Evolutionary conservation across 2,888 invertebrate genomes (phyloP).

Genomic region (Balanococcus diminutus): DNA sequence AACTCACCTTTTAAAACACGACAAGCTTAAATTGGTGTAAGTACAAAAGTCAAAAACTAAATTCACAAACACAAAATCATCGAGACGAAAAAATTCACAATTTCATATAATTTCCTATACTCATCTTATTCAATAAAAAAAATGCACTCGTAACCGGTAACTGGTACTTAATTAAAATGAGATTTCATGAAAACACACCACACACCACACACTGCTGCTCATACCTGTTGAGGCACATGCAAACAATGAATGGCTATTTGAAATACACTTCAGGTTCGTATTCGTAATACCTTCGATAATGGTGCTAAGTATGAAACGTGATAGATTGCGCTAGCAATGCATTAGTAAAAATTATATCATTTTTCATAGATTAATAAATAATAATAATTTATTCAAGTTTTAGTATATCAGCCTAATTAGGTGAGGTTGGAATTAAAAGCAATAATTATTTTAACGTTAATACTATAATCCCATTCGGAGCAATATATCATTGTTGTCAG

Average conservation of each 20-base stretch:
- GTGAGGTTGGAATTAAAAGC: neutral
- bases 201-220: neutral
- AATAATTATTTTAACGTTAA: neutral
- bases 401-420: neutral
- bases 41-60: too few relatives aligned
- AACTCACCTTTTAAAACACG: neutral
- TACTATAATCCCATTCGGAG: neutral
- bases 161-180: neutral
- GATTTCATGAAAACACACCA: neutral
- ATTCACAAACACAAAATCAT: neutral
- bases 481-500: neutral
- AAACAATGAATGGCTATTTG: constrained; percentile 28
- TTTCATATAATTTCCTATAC: neutral
- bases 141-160: neutral
- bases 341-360: neutral
- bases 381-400: neutral
- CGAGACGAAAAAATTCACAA: neutral
- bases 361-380: neutral
- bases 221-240: neutral
- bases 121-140: neutral
- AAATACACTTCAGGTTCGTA: neutral
- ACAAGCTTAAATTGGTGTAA: too few relatives aligned
- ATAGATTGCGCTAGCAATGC: constrained; percentile 38
- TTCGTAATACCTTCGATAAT: neutral
- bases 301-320: neutral